Evolutionary conservation across 2,113 vertebrate genomes (phyloP).

Genomic region (Ifrita kowaldi): DNA sequence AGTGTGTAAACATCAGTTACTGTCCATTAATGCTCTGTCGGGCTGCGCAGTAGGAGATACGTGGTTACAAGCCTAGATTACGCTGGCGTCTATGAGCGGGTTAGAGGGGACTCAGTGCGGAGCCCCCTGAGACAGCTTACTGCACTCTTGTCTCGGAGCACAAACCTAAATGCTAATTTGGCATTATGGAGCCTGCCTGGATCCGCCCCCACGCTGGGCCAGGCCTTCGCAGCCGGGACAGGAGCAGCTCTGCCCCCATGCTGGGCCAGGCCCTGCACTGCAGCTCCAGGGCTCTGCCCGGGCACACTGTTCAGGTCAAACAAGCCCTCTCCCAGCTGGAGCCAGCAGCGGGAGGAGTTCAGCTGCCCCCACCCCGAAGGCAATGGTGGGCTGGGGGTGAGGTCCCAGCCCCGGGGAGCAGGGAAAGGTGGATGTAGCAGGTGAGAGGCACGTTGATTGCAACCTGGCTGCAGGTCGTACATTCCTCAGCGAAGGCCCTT

Average conservation of each 20-base stretch:
- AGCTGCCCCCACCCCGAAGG: slow-evolving; percentile 8
- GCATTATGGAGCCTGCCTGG: slow-evolving; percentile 36
- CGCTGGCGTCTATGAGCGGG: slow-evolving; percentile 55
- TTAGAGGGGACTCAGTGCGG: background rate
- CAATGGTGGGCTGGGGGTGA: background rate
- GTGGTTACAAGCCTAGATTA: slow-evolving; percentile 56
- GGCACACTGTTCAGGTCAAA: background rate
- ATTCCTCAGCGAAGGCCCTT: slow-evolving; percentile 47
- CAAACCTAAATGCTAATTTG: slow-evolving; percentile 74
- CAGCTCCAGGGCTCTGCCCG: background rate
- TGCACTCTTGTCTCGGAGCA: slow-evolving; percentile 51
- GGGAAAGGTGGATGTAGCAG: slow-evolving; percentile 7
- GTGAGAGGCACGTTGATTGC: slow-evolving; percentile 45
- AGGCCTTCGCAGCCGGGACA: background rate
- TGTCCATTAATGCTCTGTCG: slow-evolving; percentile 38
- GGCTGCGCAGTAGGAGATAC: slow-evolving; percentile 34
- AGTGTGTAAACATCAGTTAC: slow-evolving; percentile 58
- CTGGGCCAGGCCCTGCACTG: background rate
- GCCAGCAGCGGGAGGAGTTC: slow-evolving; percentile 26
- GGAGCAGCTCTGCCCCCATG: background rate
- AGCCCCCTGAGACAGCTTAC: slow-evolving; percentile 1
- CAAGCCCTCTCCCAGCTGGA: slow-evolving; percentile 37
- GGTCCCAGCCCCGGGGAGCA: slow-evolving; percentile 16
- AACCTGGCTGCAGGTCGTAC: slow-evolving; percentile 61
- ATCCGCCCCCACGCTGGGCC: background rate